Conservation (phyloP, 2,888 invertebrate genomes). For the Spodoptera littoralis region DNA sequence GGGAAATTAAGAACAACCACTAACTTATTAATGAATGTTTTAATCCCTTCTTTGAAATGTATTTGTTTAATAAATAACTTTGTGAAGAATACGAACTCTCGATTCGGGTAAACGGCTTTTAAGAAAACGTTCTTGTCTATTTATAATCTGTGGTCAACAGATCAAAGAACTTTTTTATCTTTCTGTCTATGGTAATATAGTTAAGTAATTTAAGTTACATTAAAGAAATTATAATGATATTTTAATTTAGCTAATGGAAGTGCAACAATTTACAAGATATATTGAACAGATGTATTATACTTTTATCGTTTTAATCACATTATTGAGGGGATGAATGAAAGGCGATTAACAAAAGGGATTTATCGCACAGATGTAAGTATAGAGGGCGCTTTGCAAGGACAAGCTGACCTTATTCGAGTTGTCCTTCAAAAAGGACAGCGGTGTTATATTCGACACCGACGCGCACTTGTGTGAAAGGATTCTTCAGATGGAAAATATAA, state of each 20-base stretch:
- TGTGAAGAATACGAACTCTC: background rate
- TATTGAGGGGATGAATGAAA: background rate
- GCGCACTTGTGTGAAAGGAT: constrained; percentile 1
- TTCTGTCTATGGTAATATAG: background rate
- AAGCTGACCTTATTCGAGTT: constrained; percentile 1
- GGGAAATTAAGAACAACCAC: constrained; percentile 63
- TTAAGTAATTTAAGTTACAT: too few relatives aligned
- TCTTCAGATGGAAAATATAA: constrained; percentile 1
- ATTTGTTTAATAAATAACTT: constrained; percentile 8
- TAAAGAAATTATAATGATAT: too few relatives aligned
- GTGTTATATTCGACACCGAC: background rate
- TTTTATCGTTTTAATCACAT: constrained; percentile 6
- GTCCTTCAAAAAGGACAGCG: constrained; percentile 2
- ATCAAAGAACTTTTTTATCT: constrained; percentile 2
- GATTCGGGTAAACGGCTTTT: background rate
- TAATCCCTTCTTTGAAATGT: constrained; percentile 21
- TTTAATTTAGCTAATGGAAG: background rate
- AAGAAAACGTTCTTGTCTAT: background rate
- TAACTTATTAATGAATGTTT: constrained; percentile 18
- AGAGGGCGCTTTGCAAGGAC: background rate
- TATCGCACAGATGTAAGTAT: background rate
- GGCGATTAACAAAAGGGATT: constrained; percentile 18
- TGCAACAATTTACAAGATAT: background rate
- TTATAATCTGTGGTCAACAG: background rate
- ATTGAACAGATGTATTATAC: background rate